These are phyloP conservation scores for Calliopsis andreniformis DNA, from an alignment of 1,140 invertebrate genomes.

Conservation along the genomic window DNA sequence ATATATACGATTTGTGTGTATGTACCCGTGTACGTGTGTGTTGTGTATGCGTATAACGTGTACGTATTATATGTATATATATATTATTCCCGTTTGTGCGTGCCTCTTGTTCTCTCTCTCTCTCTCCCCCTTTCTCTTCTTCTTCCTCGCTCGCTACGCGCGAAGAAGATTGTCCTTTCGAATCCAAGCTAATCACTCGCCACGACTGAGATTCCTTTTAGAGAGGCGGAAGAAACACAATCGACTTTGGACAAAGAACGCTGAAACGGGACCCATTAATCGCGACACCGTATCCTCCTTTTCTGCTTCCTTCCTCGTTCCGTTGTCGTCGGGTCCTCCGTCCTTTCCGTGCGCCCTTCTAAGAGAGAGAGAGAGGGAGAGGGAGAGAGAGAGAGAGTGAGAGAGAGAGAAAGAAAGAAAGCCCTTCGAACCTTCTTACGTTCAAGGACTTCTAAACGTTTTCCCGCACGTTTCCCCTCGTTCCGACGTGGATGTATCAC, in stretches of 20 bases:
- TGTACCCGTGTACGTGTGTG: too few relatives aligned
- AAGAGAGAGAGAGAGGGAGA: slow-evolving; percentile 36
- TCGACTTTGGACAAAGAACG: slow-evolving; percentile 46
- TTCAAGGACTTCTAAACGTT: slow-evolving; percentile 53
- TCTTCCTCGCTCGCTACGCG: not conserved
- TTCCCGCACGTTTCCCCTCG: slow-evolving; percentile 45
- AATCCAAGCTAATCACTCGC: slow-evolving; percentile 42
- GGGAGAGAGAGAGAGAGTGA: slow-evolving; percentile 41
- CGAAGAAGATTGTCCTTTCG: slow-evolving; percentile 13
- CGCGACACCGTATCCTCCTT: slow-evolving; percentile 28
- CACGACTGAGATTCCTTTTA: slow-evolving; percentile 23
- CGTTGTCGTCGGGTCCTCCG: slow-evolving; percentile 3
- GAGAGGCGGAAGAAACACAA: slow-evolving; percentile 47
- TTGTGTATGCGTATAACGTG: too few relatives aligned
- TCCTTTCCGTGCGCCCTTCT: slow-evolving; percentile 11
- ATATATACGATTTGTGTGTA: too few relatives aligned
- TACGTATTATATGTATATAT: too few relatives aligned
- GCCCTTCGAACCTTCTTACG: slow-evolving; percentile 45
- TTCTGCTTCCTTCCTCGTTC: slow-evolving; percentile 24
- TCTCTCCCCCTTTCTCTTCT: slow-evolving; percentile 25
- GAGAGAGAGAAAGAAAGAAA: slow-evolving; percentile 44
- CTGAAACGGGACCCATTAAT: slow-evolving; percentile 46
- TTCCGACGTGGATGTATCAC: slow-evolving; percentile 41
- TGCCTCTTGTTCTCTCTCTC: slow-evolving; percentile 12
- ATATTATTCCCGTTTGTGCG: not conserved